These are phyloP conservation scores for Caenorhabditis zanzibari DNA, from an alignment of 2,888 invertebrate genomes.

Conservation along the genomic window DNA sequence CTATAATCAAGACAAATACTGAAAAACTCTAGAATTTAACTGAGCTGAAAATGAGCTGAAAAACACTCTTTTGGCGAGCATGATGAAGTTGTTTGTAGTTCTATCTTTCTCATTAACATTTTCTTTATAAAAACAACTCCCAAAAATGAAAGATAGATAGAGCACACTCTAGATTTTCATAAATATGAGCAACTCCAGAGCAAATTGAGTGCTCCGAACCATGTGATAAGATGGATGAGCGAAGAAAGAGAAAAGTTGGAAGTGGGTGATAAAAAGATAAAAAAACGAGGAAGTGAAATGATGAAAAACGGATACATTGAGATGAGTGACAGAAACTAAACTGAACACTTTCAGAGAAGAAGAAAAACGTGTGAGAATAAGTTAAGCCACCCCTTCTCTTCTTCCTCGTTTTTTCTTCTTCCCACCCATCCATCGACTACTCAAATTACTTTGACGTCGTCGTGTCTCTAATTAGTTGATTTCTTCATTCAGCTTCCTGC, in stretches of 20 bases:
- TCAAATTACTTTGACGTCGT: slow-evolving; percentile 46
- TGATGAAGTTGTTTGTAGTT: slow-evolving; percentile 29
- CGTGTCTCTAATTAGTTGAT: slow-evolving; percentile 36
- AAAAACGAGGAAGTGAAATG: slow-evolving; percentile 14
- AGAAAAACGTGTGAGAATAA: slow-evolving; percentile 45
- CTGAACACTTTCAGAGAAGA: slow-evolving; percentile 32
- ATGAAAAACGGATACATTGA: slow-evolving; percentile 16
- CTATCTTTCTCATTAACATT: slow-evolving; percentile 21
- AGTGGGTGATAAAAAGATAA: slow-evolving; percentile 13
- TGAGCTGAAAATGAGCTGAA: background rate
- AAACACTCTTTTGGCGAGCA: background rate
- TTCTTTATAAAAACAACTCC: background rate
- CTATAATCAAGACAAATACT: too few relatives aligned
- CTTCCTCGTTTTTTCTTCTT: background rate
- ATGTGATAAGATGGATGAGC: slow-evolving; percentile 34
- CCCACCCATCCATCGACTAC: slow-evolving; percentile 11
- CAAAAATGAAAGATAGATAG: slow-evolving; percentile 11
- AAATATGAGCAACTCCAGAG: slow-evolving; percentile 1
- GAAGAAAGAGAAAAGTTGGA: background rate
- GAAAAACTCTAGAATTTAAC: background rate
- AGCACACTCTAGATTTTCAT: slow-evolving; percentile 4
- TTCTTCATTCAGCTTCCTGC: slow-evolving; percentile 14
- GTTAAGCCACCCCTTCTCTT: slow-evolving; percentile 21
- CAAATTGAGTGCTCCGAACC: slow-evolving; percentile 28
- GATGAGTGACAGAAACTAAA: background rate